phyloP scores from a whole-genome alignment of 2,888 invertebrate genomes.

The Apamea anceps region DNA sequence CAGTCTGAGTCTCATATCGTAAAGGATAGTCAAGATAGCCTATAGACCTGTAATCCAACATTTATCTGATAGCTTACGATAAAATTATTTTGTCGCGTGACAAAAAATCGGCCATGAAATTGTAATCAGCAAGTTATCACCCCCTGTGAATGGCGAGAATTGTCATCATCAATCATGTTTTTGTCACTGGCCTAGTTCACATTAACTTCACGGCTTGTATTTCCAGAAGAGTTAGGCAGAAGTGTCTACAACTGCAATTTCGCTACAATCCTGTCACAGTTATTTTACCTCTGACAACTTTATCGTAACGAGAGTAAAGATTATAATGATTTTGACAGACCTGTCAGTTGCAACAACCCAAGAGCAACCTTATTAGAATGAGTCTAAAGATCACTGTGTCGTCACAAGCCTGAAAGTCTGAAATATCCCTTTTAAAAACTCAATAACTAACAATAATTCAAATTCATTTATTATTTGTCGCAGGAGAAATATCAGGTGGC shows the following conservation, averaged over 20 bases:
- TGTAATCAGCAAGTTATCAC: conserved; percentile 1
- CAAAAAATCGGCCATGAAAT: neutral
- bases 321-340: too few species aligned
- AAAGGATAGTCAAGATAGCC: conserved; percentile 27
- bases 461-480: too few species aligned
- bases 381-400: too few species aligned
- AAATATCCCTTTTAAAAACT: neutral
- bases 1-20: neutral
- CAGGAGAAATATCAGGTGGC: too few species aligned
- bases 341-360: too few species aligned
- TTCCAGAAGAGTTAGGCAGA: neutral
- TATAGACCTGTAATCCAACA: conserved; percentile 21
- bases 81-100: neutral
- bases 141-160: conserved; percentile 4
- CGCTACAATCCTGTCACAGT: too few species aligned
- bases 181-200: conserved; percentile 1
- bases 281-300: too few species aligned
- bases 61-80: neutral
- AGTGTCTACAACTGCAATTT: neutral
- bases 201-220: neutral
- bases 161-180: conserved; percentile 15
- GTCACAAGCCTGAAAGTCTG: neutral
- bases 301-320: too few species aligned
- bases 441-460: neutral
- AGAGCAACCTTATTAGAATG: too few species aligned